Evolutionary conservation across 1,140 invertebrate genomes (phyloP).

Genomic region (Philopotamus ludificatus): DNA sequence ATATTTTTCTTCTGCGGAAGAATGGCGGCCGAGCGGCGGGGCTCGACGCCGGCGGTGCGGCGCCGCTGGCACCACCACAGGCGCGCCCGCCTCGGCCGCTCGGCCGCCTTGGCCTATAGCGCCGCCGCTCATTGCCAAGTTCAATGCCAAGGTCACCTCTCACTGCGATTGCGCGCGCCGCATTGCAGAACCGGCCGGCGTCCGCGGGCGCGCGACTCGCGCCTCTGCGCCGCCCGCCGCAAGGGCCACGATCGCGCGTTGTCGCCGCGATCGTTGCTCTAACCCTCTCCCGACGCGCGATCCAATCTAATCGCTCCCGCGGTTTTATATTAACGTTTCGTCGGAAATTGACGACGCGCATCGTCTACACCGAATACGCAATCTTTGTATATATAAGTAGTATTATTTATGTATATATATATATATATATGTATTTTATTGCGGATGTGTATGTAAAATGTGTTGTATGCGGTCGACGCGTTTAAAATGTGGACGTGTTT

Average conservation of each 20-base stretch:
- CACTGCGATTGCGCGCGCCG: slow-evolving; percentile 41
- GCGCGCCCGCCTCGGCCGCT: slow-evolving; percentile 11
- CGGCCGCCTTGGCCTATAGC: not conserved
- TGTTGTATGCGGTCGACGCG: too few species aligned
- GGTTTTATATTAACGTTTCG: too few species aligned
- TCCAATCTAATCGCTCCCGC: too few species aligned
- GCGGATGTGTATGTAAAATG: too few species aligned
- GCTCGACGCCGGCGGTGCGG: not conserved
- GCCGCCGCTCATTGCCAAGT: slow-evolving; percentile 42
- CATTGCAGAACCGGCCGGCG: slow-evolving; percentile 37
- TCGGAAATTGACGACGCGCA: not conserved
- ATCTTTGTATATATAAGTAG: not conserved
- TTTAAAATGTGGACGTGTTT: too few species aligned
- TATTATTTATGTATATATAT: slow-evolving; percentile 1
- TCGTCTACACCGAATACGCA: not conserved
- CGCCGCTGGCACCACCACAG: not conserved
- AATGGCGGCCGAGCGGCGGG: too few species aligned
- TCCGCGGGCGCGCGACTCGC: slow-evolving; percentile 8
- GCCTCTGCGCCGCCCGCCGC: not conserved
- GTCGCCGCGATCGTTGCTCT: slow-evolving; percentile 3
- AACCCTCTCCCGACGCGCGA: slow-evolving; percentile 8
- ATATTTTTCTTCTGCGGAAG: too few species aligned
- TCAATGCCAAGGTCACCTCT: slow-evolving; percentile 42
- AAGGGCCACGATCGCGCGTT: not conserved
- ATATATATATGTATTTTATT: too few species aligned